Conservation (phyloP, 2,797 vertebrate species). For the Cyprinodon diabolis region DNA sequence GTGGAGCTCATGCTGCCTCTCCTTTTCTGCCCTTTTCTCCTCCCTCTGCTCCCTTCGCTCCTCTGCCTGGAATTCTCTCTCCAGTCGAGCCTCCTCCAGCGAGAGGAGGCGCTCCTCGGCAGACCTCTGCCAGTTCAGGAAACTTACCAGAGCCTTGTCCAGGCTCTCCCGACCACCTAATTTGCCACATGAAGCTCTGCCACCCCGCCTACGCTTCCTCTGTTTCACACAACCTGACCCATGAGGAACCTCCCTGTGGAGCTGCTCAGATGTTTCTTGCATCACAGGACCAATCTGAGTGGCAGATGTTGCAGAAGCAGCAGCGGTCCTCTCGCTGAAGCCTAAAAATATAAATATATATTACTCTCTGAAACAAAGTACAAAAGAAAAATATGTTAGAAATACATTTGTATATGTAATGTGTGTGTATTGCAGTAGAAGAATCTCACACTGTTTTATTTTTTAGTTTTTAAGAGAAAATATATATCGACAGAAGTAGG, state of each 20-base stretch:
- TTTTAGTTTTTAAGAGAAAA: background rate
- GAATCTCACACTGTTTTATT: background rate
- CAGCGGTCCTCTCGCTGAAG: constrained; percentile 82
- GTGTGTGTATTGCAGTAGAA: background rate
- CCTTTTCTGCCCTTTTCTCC: constrained; percentile 82
- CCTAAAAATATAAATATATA: constrained; percentile 63
- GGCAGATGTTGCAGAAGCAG: constrained; percentile 66
- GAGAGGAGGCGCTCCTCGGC: constrained; percentile 83
- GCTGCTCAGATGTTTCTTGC: constrained; percentile 45
- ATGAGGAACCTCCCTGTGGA: constrained; percentile 31
- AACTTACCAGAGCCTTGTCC: constrained; percentile 79
- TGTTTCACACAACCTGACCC: constrained; percentile 52
- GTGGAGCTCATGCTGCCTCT: constrained; percentile 85
- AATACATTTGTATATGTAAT: too few relatives aligned
- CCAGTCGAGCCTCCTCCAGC: constrained; percentile 81
- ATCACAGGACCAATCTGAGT: constrained; percentile 48
- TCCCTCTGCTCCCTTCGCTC: constrained; percentile 86
- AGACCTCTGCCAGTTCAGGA: constrained; percentile 77
- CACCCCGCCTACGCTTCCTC: constrained; percentile 78
- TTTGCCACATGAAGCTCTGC: constrained; percentile 55
- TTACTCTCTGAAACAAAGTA: background rate
- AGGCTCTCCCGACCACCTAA: constrained; percentile 49
- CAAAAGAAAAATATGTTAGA: background rate
- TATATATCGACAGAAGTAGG: too few relatives aligned
- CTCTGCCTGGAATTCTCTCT: constrained; percentile 82